phyloP scores from a whole-genome alignment of 1,140 invertebrate genomes.

The Pomacea maculata region DNA sequence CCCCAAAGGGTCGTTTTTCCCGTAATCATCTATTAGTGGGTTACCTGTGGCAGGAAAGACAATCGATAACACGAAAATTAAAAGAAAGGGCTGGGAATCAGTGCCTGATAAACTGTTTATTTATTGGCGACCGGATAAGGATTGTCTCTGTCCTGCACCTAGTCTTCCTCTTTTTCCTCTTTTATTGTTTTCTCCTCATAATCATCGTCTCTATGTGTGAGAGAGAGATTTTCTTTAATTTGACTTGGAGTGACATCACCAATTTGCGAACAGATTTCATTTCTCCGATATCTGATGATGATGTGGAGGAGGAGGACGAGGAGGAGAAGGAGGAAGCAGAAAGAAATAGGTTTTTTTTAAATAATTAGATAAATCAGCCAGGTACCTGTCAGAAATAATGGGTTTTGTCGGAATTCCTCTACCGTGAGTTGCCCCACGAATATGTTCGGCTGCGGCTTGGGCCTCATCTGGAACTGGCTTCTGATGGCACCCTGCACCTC shows the following conservation, averaged over 20 bases:
- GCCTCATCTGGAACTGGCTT: too few relatives aligned
- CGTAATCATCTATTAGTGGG: conserved; percentile 44
- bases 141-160: neutral
- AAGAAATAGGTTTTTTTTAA: neutral
- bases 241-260: too few relatives aligned
- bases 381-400: neutral
- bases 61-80: neutral
- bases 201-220: too few relatives aligned
- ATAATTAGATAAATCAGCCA: neutral
- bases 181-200: neutral
- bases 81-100: neutral
- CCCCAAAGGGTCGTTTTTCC: conserved; percentile 32
- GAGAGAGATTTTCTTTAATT: too few relatives aligned
- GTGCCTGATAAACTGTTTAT: too few relatives aligned
- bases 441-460: neutral
- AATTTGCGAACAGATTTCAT: too few relatives aligned
- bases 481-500: too few relatives aligned
- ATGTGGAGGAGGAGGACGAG: too few relatives aligned
- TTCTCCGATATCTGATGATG: too few relatives aligned
- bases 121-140: too few relatives aligned
- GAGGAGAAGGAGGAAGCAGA: neutral
- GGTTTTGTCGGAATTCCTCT: conserved; percentile 16
- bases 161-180: neutral
- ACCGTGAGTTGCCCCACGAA: conserved; percentile 1
- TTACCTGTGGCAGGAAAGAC: conserved; percentile 25